Evolutionary conservation across 2,797 vertebrate genomes (phyloP).

Genomic region (Galago senegalensis): DNA sequence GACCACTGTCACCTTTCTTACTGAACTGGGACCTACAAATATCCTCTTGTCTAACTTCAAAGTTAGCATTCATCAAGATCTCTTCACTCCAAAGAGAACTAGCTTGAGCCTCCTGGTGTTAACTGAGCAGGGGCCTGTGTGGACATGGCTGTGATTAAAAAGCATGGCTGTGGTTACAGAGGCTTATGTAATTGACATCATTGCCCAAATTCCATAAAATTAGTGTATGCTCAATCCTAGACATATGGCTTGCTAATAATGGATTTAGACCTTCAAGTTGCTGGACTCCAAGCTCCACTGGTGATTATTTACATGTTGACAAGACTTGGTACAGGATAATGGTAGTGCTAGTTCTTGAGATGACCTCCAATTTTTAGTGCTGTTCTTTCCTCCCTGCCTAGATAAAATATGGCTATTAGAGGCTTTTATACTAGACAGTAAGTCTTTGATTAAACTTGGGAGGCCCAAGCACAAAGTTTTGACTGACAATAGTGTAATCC

Average conservation of each 20-base stretch:
- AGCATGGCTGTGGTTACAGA: background rate
- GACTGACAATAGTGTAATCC: conserved; percentile 55
- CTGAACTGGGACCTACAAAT: background rate
- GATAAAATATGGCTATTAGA: conserved; percentile 15
- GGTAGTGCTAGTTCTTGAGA: conserved; percentile 16
- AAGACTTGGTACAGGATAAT: background rate
- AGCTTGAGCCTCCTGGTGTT: background rate
- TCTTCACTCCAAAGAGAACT: background rate
- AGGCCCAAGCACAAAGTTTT: conserved; percentile 15
- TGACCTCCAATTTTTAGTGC: background rate
- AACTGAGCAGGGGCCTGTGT: background rate
- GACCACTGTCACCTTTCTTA: background rate
- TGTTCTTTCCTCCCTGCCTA: background rate
- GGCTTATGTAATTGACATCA: background rate
- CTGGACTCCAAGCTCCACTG: background rate
- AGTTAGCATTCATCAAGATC: background rate
- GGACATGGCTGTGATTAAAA: background rate
- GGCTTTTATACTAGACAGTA: conserved; percentile 40
- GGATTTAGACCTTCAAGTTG: background rate
- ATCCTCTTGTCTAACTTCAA: background rate
- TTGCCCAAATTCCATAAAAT: background rate
- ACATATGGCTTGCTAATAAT: background rate
- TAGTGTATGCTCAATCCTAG: background rate
- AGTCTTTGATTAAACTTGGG: conserved; percentile 66
- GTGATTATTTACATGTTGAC: background rate